Conservation (phyloP, 2,888 invertebrate species). For the Crossocerus cetratus region DNA sequence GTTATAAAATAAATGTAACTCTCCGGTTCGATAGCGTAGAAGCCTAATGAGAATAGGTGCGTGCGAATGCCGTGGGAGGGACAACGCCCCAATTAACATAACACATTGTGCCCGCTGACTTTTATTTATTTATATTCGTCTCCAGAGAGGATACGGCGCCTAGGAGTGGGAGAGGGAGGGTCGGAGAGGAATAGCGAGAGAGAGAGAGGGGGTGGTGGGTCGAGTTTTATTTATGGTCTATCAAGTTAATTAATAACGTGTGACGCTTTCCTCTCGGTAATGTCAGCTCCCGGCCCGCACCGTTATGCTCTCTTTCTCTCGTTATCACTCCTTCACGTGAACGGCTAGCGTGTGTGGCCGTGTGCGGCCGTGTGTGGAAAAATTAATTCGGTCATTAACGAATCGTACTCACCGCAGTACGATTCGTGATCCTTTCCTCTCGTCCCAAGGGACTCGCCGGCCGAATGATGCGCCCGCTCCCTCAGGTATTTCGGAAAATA, state of each 20-base stretch:
- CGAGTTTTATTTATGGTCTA: conserved; percentile 74
- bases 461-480: conserved; percentile 49
- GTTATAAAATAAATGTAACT: conserved; percentile 70
- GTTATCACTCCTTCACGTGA: conserved; percentile 25
- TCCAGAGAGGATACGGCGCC: conserved; percentile 55
- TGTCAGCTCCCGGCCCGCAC: conserved; percentile 26
- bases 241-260: conserved; percentile 75
- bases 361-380: conserved; percentile 55
- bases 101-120: conserved; percentile 69
- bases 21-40: conserved; percentile 66
- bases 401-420: conserved; percentile 57
- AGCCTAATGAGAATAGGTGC: conserved; percentile 75
- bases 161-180: too few species aligned
- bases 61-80: conserved; percentile 72
- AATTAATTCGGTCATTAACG: conserved; percentile 68
- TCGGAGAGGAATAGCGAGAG: too few species aligned
- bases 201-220: conserved; percentile 32
- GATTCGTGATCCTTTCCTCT: conserved; percentile 47
- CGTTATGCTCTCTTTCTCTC: conserved; percentile 23
- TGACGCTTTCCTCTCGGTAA: conserved; percentile 45
- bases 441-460: conserved; percentile 51
- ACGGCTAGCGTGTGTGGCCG: conserved; percentile 46
- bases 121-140: conserved; percentile 77
- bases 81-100: conserved; percentile 78
- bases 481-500: conserved; percentile 53